Percentiles rank a stretch among this genome's conserved stretches.
phyloP scores from a whole-genome alignment of 2,797 vertebrate genomes.

The Amblyopsis hoosieri region DNA sequence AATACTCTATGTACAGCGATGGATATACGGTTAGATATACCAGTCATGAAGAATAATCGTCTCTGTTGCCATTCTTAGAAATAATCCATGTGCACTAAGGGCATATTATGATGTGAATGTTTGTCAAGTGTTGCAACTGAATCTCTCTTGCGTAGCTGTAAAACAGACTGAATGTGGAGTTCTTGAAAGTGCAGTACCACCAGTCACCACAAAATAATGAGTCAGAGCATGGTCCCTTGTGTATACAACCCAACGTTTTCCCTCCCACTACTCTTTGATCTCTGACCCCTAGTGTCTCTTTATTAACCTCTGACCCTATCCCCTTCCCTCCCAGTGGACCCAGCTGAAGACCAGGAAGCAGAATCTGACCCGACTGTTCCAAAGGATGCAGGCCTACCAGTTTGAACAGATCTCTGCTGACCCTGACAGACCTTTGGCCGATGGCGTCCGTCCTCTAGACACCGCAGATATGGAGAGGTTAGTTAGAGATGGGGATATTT shows the following conservation, averaged over 20 bases:
- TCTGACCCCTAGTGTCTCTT: not conserved
- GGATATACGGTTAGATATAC: too few relatives aligned
- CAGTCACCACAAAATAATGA: too few relatives aligned
- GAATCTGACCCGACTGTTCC: slow-evolving; percentile 95
- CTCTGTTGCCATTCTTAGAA: too few relatives aligned
- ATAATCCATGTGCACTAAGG: too few relatives aligned
- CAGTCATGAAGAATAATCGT: too few relatives aligned
- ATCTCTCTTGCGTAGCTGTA: too few relatives aligned
- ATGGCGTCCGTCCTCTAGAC: slow-evolving; percentile 94
- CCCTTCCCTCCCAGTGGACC: slow-evolving; percentile 84
- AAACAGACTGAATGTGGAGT: too few relatives aligned
- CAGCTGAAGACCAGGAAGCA: slow-evolving; percentile 96
- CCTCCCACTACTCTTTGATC: not conserved
- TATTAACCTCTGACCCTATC: not conserved
- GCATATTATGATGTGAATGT: too few relatives aligned
- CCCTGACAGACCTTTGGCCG: slow-evolving; percentile 96
- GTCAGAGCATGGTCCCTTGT: too few relatives aligned
- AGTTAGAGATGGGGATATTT: not conserved
- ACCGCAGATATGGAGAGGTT: slow-evolving; percentile 96
- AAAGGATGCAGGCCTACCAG: slow-evolving; percentile 98
- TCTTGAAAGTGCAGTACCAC: too few relatives aligned
- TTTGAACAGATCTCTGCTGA: slow-evolving; percentile 98
- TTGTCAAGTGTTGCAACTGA: too few relatives aligned
- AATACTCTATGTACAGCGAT: too few relatives aligned
- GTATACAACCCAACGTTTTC: not conserved